phyloP scores from a whole-genome alignment of 1,140 invertebrate genomes.

The Bathynomus jamesi region DNA sequence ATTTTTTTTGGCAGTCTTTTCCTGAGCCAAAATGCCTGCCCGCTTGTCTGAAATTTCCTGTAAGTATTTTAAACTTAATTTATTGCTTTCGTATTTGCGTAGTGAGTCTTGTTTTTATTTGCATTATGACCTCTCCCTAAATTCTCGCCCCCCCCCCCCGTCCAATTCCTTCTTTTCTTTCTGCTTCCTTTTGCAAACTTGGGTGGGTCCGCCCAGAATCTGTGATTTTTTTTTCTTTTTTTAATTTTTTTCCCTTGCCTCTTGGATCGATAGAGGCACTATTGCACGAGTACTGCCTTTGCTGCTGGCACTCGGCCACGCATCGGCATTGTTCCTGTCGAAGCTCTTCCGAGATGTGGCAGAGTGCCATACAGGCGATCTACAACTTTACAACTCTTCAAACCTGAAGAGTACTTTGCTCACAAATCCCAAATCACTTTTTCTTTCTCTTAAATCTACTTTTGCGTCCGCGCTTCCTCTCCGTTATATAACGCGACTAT shows the following conservation, averaged over 20 bases:
- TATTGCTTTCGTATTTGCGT: background rate
- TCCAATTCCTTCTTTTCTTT: background rate
- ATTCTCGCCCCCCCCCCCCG: background rate
- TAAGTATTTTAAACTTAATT: background rate
- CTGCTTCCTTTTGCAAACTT: background rate
- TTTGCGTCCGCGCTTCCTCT: no score
- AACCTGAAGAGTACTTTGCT: background rate
- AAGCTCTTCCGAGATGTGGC: background rate
- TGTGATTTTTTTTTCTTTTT: background rate
- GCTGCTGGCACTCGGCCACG: background rate
- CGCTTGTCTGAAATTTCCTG: no score
- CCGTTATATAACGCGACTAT: no score
- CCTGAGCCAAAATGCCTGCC: no score
- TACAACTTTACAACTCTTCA: background rate
- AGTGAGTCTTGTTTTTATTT: no score
- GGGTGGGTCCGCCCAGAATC: background rate
- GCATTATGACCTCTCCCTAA: background rate
- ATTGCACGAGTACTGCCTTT: conserved; percentile 1
- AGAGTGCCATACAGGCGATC: background rate
- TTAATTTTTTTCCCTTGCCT: background rate
- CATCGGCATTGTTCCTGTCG: background rate
- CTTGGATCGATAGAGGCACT: background rate
- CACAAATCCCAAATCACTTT: background rate
- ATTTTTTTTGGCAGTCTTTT: no score
- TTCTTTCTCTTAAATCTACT: background rate